A percentile compares a stretch with the other conserved stretches of the same genome.
These are phyloP conservation scores for Mesaphorura yosii DNA, from an alignment of 1,140 invertebrate genomes.

Conservation along the genomic window DNA sequence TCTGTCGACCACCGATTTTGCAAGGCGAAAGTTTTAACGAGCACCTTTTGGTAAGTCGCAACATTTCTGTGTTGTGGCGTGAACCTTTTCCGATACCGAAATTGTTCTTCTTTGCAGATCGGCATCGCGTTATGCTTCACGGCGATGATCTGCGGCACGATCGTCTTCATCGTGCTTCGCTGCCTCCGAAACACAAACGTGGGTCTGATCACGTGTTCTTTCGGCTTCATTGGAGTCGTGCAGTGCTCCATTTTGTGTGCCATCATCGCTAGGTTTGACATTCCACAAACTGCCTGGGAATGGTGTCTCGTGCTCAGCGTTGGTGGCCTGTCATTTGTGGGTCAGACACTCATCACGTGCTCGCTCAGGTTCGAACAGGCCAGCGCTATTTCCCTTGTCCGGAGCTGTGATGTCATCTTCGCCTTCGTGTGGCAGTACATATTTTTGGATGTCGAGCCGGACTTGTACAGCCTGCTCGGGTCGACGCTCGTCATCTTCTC, in stretches of 20 bases:
- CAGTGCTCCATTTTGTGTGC: neutral
- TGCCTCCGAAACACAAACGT: slow-evolving; percentile 20
- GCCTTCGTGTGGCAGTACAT: slow-evolving; percentile 40
- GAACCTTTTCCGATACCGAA: no score
- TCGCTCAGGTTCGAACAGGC: slow-evolving; percentile 25
- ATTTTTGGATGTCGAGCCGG: slow-evolving; percentile 74
- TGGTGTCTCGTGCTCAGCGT: slow-evolving; percentile 3
- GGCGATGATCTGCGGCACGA: slow-evolving; percentile 3
- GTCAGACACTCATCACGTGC: slow-evolving; percentile 17
- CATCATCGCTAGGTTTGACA: neutral
- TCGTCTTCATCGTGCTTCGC: slow-evolving; percentile 14
- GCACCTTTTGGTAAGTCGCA: slow-evolving; percentile 17
- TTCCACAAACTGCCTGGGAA: neutral
- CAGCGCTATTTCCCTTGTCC: slow-evolving; percentile 11
- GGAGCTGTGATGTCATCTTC: slow-evolving; percentile 13
- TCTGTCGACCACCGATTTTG: slow-evolving; percentile 34
- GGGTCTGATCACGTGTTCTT: slow-evolving; percentile 5
- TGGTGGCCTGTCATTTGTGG: slow-evolving; percentile 15
- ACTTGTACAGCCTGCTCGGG: slow-evolving; percentile 62
- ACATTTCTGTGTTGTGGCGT: neutral
- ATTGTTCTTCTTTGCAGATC: slow-evolving; percentile 5
- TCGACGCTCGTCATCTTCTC: slow-evolving; percentile 72
- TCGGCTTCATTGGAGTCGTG: slow-evolving; percentile 12
- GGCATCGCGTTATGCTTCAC: slow-evolving; percentile 9
- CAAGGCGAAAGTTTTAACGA: slow-evolving; percentile 13